These are phyloP conservation scores for Drosophila longiperda DNA, from an alignment of 2,888 invertebrate genomes.

Conservation along the genomic window DNA sequence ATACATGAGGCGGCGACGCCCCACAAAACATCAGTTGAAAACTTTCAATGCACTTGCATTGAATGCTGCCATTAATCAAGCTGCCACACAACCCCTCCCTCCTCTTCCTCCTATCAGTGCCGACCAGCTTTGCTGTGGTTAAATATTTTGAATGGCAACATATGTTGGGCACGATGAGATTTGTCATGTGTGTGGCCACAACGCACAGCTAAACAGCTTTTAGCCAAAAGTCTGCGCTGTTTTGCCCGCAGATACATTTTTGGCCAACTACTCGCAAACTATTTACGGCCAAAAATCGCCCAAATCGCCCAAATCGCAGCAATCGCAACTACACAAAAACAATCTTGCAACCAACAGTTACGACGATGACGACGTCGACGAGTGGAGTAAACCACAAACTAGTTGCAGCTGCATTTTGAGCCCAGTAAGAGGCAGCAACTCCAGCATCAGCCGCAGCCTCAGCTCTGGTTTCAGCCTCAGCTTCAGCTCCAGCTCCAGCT, in stretches of 20 bases:
- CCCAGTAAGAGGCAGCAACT: constrained; percentile 26
- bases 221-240: constrained; percentile 5
- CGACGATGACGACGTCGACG: constrained; percentile 27
- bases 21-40: constrained; percentile 33
- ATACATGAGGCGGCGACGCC: constrained; percentile 48
- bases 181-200: constrained; percentile 75
- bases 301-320: constrained; percentile 54
- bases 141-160: constrained; percentile 83
- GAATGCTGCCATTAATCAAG: constrained; percentile 76
- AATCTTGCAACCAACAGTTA: constrained; percentile 67
- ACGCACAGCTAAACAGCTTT: constrained; percentile 24
- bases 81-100: not conserved
- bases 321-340: constrained; percentile 61
- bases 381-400: constrained; percentile 70
- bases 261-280: constrained; percentile 51
- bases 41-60: constrained; percentile 70
- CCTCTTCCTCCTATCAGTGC: not conserved
- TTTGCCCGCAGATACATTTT: constrained; percentile 33
- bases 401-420: constrained; percentile 65
- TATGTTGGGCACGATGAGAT: constrained; percentile 77
- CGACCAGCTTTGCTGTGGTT: constrained; percentile 62
- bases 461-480: not conserved
- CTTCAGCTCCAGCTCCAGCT: not conserved
- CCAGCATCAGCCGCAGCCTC: not conserved
- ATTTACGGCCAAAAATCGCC: constrained; percentile 55